These are phyloP conservation scores for Epistrophe eligans DNA, from an alignment of 2,888 invertebrate species.

Conservation along the genomic window DNA sequence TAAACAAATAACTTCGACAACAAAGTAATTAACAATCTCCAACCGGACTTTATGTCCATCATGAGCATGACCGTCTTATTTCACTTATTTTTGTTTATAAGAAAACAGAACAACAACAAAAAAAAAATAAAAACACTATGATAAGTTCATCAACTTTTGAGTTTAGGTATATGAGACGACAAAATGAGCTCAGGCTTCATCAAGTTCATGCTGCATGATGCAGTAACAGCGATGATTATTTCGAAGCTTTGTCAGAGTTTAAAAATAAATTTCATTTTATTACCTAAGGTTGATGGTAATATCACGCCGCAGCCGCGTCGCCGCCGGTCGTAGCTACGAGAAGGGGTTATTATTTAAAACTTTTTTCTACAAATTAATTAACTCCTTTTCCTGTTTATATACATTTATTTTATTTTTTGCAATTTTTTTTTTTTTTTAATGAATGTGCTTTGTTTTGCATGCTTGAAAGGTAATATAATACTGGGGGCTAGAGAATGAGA, in stretches of 20 bases:
- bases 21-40: slow-evolving; percentile 61
- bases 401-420: neutral
- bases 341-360: slow-evolving; percentile 5
- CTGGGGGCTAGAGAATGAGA: slow-evolving; percentile 24
- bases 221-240: slow-evolving; percentile 1
- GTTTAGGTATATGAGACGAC: neutral
- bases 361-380: slow-evolving; percentile 48
- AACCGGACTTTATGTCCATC: slow-evolving; percentile 52
- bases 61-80: slow-evolving; percentile 6
- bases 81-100: slow-evolving; percentile 21
- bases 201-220: slow-evolving; percentile 56
- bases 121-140: slow-evolving; percentile 1
- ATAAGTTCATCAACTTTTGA: slow-evolving; percentile 59
- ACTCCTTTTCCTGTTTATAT: slow-evolving; percentile 54
- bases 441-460: slow-evolving; percentile 64
- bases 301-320: neutral
- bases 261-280: slow-evolving; percentile 68
- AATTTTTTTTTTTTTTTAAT: neutral
- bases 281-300: slow-evolving; percentile 34
- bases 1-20: slow-evolving; percentile 39
- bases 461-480: slow-evolving; percentile 18
- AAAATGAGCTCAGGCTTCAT: slow-evolving; percentile 58
- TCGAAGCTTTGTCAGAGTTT: slow-evolving; percentile 59
- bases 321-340: neutral
- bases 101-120: neutral